phyloP scores from a whole-genome alignment of 2,797 vertebrate genomes.

The Danio albolineatus region DNA sequence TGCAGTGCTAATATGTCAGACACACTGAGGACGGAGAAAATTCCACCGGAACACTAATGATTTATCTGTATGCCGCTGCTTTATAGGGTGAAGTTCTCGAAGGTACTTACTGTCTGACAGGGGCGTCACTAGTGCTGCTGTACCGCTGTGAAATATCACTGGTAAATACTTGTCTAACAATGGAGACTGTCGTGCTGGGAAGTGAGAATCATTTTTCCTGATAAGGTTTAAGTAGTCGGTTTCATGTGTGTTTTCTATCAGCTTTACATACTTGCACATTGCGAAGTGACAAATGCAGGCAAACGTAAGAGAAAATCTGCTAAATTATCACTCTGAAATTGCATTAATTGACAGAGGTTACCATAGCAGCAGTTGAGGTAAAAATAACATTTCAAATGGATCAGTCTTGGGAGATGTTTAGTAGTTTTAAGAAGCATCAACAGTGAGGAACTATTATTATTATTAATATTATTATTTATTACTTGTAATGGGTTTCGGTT shows the following conservation, averaged over 20 bases:
- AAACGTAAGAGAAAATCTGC: background rate
- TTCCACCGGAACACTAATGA: slow-evolving; percentile 10
- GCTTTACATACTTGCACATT: no score
- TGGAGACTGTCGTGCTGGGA: background rate
- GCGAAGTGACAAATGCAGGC: background rate
- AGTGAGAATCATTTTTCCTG: background rate
- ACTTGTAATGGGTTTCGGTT: background rate
- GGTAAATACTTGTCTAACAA: background rate
- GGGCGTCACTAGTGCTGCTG: background rate
- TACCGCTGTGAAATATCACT: background rate
- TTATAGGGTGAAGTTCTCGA: background rate
- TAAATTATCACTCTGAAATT: background rate
- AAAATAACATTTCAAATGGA: background rate
- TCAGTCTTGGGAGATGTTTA: background rate
- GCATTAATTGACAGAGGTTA: background rate
- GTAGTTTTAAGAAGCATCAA: background rate
- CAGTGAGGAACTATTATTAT: background rate
- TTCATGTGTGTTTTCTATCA: background rate
- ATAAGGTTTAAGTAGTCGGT: background rate
- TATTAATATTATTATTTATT: no score
- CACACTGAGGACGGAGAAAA: background rate
- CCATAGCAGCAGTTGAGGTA: background rate
- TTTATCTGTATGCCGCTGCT: slow-evolving; percentile 1
- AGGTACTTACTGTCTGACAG: background rate
- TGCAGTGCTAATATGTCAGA: slow-evolving; percentile 15